These are phyloP conservation scores for Indicator maculatus DNA, from an alignment of 2,113 vertebrate species.

Conservation along the genomic window DNA sequence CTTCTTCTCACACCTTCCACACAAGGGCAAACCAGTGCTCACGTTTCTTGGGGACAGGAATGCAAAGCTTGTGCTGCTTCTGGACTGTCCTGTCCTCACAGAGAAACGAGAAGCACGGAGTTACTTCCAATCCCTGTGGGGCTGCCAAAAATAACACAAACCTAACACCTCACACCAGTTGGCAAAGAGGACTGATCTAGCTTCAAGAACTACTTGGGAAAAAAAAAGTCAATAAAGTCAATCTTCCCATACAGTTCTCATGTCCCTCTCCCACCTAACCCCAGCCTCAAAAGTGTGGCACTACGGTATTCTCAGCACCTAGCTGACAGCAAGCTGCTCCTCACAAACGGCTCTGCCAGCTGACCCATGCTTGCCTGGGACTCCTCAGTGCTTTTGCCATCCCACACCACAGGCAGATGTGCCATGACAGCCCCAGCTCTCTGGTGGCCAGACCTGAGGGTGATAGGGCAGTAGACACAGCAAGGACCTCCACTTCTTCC, in stretches of 20 bases:
- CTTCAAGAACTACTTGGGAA: conserved; percentile 23
- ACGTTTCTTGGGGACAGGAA: neutral
- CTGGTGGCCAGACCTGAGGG: neutral
- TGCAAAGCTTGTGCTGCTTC: neutral
- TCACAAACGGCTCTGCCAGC: accelerated
- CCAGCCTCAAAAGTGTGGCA: conserved; percentile 2
- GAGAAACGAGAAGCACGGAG: conserved; percentile 26
- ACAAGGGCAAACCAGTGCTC: neutral
- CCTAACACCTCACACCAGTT: conserved; percentile 51
- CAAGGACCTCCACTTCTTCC: neutral
- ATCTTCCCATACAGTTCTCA: conserved; percentile 58
- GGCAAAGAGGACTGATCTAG: conserved; percentile 35
- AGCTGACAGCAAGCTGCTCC: neutral
- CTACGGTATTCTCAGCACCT: neutral
- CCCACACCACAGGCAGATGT: neutral
- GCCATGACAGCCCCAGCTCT: neutral
- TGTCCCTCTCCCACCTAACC: conserved; percentile 2
- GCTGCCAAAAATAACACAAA: conserved; percentile 68
- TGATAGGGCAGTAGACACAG: neutral
- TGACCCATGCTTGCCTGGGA: neutral
- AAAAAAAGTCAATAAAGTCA: conserved; percentile 12
- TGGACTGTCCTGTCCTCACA: neutral
- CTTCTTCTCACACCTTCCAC: neutral
- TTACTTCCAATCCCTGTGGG: conserved; percentile 6
- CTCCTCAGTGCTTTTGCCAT: neutral